Base-by-base conservation (phyloP, 2,888 invertebrate species). In the Anorthoa munda region DNA sequence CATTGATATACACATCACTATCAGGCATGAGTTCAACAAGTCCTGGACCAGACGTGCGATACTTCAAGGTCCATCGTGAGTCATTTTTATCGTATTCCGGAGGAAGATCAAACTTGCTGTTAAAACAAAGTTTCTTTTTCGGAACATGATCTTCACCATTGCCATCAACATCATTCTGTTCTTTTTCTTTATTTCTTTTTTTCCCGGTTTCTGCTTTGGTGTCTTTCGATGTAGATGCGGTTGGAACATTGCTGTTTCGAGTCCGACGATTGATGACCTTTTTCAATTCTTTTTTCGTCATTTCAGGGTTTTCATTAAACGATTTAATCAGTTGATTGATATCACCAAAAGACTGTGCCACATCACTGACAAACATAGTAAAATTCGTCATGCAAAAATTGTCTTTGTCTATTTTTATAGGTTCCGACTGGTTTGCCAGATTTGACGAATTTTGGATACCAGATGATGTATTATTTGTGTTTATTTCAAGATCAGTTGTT, bases 1-100 rank as follows among this genome's bases (percentile, higher is more conserved):
- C 59, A 45, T 60, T n/a, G 15, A n/a, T 15, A 15, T 45, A 59
- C 31, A 59, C 58, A 13, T 13, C 39, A 5, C 39, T 59, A 39
- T n/a, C 4, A 39, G 58, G 59, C 9, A 60, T 21, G 9, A 60
- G 45, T 45, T 60, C 59, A 60, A 60, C 59, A 21, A 45, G 59
- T 45, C 45, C 59, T n/a, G 21, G 59, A 45, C 21, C 21, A 21
- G 45, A 21, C 9, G 39, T 45, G 4, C 13, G 45, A 60, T 60
- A 13, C 39, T 45, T 60, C 45, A 60, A 45, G 0, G 59, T 59
- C 59, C 45, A 45, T n/a, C 21, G 15, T 13, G 39, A 18, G 21
- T 60, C 39, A 21, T 21, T 45, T 60, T 60, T 45, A 45, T 60
- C 39, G 58, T 59, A 59, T n/a, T 59, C 59, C 2, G 21, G 45